Base-by-base conservation (phyloP, 2,888 invertebrate species). In the Eupeodes luniger region DNA sequence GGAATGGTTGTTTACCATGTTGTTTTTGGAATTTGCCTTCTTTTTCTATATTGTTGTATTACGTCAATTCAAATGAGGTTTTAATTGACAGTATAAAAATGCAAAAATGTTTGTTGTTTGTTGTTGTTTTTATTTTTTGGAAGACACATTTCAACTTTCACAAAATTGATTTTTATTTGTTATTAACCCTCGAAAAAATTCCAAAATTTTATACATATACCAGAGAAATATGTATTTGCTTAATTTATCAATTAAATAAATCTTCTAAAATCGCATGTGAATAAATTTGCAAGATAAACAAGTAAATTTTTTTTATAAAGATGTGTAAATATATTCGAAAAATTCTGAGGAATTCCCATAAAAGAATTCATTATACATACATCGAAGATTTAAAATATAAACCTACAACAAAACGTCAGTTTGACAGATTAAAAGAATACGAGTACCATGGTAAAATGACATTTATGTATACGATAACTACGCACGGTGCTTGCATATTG, bases 51-150 rank as follows among this genome's bases (percentile, higher is more conserved):
- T 59, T 59, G 47, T 27, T 27, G 2, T 59, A 53, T 77, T 85
- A 81, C 77, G 85, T 81, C 81, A 85, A 81, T 81, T 85, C 72
- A 81, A 81, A 85, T 85, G 53, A 77, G 61, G 69, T 57, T 2
- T 61, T 67, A 53, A 67, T 49, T 74, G 64, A 49, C 34, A 49
- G 27, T 49, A 27, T 27, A 16, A 49, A 66, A 34, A 67, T 61
- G 62, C 53, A 70, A 47, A 40, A 70, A 70, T 59, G 4, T 12
- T 59, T 49, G 57, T 59, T 34, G 27, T 40, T 74, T 74, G 10
- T 59, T 49, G 57, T 59, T 34, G 27, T 40, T 74, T 74, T 74
- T 74, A 27, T 2, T 61, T 72, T 57, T 44, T 40, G n/a, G 27
- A 34, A 19, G 11, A 49, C 27, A 69, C 80, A 64, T 76, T 59